Evolutionary conservation across 2,113 vertebrate species (phyloP).

Genomic region (Sclerurus mexicanus): DNA sequence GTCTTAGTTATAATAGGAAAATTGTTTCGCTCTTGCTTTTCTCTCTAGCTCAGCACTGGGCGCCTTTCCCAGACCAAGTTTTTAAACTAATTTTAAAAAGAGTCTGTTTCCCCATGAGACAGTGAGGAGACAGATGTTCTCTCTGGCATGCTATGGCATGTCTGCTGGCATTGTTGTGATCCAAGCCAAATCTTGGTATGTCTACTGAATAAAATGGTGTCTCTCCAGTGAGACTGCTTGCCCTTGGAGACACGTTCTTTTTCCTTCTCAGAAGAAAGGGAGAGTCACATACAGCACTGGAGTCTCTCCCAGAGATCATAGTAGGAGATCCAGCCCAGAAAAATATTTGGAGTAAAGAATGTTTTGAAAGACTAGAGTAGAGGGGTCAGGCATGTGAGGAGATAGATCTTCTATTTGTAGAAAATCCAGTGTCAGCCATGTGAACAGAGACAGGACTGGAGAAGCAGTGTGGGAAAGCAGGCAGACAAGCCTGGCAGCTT

Average conservation of each 20-base stretch:
- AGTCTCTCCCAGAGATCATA: background rate
- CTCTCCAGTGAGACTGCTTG: background rate
- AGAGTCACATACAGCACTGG: background rate
- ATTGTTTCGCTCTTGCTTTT: background rate
- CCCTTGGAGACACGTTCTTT: background rate
- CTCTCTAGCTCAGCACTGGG: background rate
- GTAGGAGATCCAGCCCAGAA: background rate
- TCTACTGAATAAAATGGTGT: background rate
- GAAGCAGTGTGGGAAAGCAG: conserved; percentile 29
- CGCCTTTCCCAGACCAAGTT: conserved; percentile 7
- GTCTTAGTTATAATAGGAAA: background rate
- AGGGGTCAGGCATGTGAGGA: background rate
- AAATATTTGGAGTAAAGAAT: conserved; percentile 34
- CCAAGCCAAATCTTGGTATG: background rate
- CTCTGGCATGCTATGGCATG: background rate
- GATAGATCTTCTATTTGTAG: conserved; percentile 28
- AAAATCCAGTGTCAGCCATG: background rate
- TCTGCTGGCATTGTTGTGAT: background rate
- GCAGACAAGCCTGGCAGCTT: background rate
- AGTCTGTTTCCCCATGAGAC: background rate
- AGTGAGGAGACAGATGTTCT: background rate
- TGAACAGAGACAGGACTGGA: background rate
- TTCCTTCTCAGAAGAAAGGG: background rate
- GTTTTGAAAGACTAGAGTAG: conserved; percentile 14
- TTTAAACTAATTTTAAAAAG: background rate